Conservation (phyloP, 1,140 invertebrate genomes). For the Diabrotica undecimpunctata region DNA sequence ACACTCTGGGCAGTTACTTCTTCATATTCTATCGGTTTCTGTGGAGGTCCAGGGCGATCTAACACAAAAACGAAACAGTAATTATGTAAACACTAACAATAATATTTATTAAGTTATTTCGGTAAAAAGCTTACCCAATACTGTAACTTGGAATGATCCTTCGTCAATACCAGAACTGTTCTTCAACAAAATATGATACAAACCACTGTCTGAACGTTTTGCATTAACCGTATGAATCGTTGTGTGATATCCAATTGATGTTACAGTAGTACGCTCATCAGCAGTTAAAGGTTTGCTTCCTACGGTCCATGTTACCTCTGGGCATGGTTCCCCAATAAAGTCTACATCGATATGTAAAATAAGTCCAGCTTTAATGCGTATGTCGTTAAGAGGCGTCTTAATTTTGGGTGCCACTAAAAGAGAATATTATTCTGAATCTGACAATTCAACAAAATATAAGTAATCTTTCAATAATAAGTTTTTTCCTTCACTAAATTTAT, state of each 20-base stretch:
- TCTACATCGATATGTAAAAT: slow-evolving; percentile 90
- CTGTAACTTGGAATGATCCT: slow-evolving; percentile 82
- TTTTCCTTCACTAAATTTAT: not conserved
- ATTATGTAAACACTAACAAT: not conserved
- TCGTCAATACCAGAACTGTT: slow-evolving; percentile 88
- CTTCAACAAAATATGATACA: slow-evolving; percentile 75
- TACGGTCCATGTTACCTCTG: slow-evolving; percentile 81
- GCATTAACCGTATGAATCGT: slow-evolving; percentile 88
- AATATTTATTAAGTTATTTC: no score
- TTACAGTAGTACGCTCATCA: slow-evolving; percentile 80
- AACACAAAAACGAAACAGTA: slow-evolving; percentile 18
- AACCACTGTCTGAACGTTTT: slow-evolving; percentile 77
- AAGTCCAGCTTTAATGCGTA: slow-evolving; percentile 86
- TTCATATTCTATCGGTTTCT: slow-evolving; percentile 87
- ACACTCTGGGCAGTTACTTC: slow-evolving; percentile 91
- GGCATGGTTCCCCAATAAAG: slow-evolving; percentile 86
- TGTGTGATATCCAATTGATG: slow-evolving; percentile 85
- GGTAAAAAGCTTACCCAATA: slow-evolving; percentile 59
- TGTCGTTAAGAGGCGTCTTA: slow-evolving; percentile 80
- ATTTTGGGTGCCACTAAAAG: slow-evolving; percentile 84
- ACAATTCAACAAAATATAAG: not conserved
- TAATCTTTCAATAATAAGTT: slow-evolving; percentile 7
- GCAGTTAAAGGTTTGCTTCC: slow-evolving; percentile 66
- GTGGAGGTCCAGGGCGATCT: slow-evolving; percentile 80
- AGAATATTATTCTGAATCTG: slow-evolving; percentile 9